Evolutionary conservation across 1,140 invertebrate genomes (phyloP), one percentile per base, ranked within the genome.

Genomic region (Penaeus indicus): DNA sequence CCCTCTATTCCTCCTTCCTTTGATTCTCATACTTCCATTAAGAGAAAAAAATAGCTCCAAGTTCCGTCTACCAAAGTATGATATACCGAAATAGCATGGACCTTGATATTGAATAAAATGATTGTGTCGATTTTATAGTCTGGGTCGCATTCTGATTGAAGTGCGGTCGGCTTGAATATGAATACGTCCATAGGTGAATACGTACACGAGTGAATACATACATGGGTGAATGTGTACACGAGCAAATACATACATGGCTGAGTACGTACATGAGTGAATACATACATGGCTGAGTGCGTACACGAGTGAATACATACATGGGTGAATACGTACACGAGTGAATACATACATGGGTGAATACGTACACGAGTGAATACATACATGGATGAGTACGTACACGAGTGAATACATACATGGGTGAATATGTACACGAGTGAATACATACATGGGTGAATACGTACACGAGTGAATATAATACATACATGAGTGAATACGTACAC

Each of bases 341-440:
- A 54, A 81, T 81, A 81, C 60, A 60, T 60, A 81, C 60, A 81
- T 60, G 60, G 42, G 62, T 81, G 60, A 54, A 61, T 81, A 81
- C 38, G 7, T 42, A 42, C 38, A 8, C 7, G 38, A 42, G 38
- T 8, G 38, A 42, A 42, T 42, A 42, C 38, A 8, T 42, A 42
- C 38, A 42, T 42, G 38, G 38, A 10, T 82, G 61, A 21, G 42
- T 82, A 82, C 25, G 61, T 79, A 16, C n/a, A 38, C n/a, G 0
- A 32, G n/a, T 61, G 60, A 54, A 81, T 81, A 81, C 60, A 60
- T 60, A 81, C 60, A 61, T 60, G 60, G 42, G 62, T 81, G 60
- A 54, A 61, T 81, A 81, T 4, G 7, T 42, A 42, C 38, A 8
- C 7, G 38, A 42, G 38, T 8, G 38, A 42, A 42, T 42, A 42